phyloP scores from a whole-genome alignment of 2,888 invertebrate genomes.

The Cylindroiulus punctatus region DNA sequence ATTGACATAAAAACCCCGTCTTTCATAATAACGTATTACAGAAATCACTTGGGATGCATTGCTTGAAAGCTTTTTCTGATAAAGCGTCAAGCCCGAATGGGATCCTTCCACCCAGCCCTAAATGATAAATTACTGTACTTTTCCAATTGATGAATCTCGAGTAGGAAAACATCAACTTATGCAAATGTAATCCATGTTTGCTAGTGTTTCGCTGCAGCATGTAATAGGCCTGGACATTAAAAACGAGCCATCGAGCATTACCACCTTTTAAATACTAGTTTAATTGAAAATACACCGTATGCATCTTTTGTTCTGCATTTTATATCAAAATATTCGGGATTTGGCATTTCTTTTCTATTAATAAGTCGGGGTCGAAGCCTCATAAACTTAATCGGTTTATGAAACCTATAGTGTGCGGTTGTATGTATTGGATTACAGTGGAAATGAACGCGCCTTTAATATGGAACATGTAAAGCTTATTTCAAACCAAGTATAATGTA shows the following conservation, averaged over 20 bases:
- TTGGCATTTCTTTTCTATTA: neutral
- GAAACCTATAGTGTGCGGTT: neutral
- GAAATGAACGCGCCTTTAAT: too few relatives aligned
- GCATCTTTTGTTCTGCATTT: neutral
- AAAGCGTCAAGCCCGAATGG: neutral
- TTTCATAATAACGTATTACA: neutral
- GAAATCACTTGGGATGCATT: constrained; percentile 30
- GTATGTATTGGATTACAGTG: neutral
- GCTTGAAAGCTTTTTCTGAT: constrained; percentile 43
- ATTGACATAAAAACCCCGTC: neutral
- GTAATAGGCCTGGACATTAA: neutral
- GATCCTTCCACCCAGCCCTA: neutral
- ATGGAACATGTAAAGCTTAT: too few relatives aligned
- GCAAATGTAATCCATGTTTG: constrained; percentile 30
- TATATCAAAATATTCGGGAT: constrained; percentile 10
- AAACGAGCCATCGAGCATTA: neutral
- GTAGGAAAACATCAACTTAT: constrained; percentile 18
- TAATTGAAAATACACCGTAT: neutral
- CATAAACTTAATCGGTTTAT: constrained; percentile 21
- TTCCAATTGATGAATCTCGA: constrained; percentile 30
- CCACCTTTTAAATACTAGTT: neutral
- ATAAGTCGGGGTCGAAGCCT: neutral
- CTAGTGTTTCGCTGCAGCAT: neutral
- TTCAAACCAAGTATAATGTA: too few relatives aligned
- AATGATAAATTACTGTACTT: constrained; percentile 36